Evolutionary conservation across 2,888 invertebrate species (phyloP).

Genomic region (Callinectes sapidus): DNA sequence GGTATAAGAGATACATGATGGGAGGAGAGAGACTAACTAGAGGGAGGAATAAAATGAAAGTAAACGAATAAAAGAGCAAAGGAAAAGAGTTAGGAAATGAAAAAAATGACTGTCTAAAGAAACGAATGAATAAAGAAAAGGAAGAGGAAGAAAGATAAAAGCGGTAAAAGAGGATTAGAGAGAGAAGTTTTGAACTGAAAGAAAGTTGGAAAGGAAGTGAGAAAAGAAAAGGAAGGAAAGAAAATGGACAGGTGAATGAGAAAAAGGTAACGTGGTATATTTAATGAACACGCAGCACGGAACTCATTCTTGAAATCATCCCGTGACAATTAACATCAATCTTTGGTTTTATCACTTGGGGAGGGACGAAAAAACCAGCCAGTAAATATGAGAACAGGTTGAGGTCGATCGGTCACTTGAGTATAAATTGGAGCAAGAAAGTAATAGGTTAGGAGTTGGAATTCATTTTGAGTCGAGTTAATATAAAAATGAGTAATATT

Average conservation of each 20-base stretch:
- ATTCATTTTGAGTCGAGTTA: not conserved
- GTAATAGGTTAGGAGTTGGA: slow-evolving; percentile 3
- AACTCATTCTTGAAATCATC: slow-evolving; percentile 13
- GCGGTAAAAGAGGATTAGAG: not conserved
- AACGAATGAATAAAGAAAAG: not conserved
- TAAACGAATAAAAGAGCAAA: too few species aligned
- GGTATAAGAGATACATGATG: not conserved
- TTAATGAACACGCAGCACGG: slow-evolving; percentile 7
- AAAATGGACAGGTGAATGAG: not conserved
- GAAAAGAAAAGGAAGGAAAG: not conserved
- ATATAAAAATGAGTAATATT: not conserved
- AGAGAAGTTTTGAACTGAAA: not conserved
- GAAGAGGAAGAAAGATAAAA: not conserved
- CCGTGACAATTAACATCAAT: slow-evolving; percentile 36
- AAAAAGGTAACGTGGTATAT: not conserved
- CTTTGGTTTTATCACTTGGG: slow-evolving; percentile 4
- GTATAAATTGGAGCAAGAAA: not conserved
- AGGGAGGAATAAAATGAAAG: not conserved
- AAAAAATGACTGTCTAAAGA: not conserved
- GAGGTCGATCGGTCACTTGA: not conserved
- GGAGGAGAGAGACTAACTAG: not conserved
- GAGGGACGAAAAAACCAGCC: not conserved
- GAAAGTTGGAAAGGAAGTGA: not conserved
- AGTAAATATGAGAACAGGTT: slow-evolving; percentile 20
- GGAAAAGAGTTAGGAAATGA: not conserved